Conservation (phyloP, 1,140 invertebrate genomes). For the Pseudomyrmex pallidus region DNA sequence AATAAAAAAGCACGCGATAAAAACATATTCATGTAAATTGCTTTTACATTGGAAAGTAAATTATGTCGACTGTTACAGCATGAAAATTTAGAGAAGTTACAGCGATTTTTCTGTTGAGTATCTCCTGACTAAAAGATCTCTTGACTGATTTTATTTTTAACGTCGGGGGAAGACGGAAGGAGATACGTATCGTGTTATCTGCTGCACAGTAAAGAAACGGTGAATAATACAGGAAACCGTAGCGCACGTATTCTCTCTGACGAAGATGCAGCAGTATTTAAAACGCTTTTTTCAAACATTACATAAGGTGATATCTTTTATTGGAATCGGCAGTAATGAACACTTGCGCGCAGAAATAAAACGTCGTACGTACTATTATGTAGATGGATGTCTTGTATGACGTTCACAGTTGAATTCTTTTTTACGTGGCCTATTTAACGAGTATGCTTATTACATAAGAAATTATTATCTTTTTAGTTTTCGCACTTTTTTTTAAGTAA, state of each 20-base stretch:
- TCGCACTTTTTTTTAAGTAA: background rate
- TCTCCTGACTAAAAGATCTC: no score
- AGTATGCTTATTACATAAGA: conserved; percentile 3
- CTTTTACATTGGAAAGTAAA: no score
- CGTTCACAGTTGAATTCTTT: conserved; percentile 22
- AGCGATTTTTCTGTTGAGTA: background rate
- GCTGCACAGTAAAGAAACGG: background rate
- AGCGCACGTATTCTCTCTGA: background rate
- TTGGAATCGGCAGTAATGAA: conserved; percentile 9
- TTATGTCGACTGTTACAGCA: no score
- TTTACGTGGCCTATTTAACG: conserved; percentile 12
- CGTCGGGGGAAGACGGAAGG: background rate
- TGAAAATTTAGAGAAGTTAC: background rate
- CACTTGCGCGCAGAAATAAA: conserved; percentile 18
- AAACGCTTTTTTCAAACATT: conserved; percentile 36
- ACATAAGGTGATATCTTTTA: conserved; percentile 33
- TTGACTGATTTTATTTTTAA: background rate
- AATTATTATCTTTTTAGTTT: background rate
- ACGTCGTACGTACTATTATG: conserved; percentile 7
- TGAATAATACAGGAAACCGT: conserved; percentile 23
- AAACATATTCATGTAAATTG: no score
- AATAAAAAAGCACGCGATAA: no score
- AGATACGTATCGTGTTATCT: conserved; percentile 11
- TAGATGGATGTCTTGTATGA: conserved; percentile 4
- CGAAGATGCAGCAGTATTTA: background rate